Conservation (phyloP, 2,113 vertebrate species). For the Colistium nudipinnis region DNA sequence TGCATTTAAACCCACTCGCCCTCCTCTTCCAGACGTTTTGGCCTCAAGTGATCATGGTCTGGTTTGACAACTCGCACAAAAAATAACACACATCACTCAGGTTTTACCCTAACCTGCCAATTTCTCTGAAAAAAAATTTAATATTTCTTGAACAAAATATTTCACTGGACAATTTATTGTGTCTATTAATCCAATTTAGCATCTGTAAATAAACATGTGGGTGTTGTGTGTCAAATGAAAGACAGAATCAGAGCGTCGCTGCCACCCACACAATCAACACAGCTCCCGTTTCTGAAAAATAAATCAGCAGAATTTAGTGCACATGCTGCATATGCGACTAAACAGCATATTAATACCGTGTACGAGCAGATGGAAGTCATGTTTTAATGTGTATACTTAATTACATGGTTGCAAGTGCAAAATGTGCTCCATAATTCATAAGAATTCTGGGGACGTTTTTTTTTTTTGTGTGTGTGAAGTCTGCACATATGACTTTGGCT, state of each 20-base stretch:
- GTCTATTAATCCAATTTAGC: too few species aligned
- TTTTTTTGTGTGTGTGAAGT: neutral
- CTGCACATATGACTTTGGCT: too few species aligned
- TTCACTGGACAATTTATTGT: too few species aligned
- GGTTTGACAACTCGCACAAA: too few species aligned
- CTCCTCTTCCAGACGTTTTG: neutral
- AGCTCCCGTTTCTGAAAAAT: neutral
- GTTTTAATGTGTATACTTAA: too few species aligned
- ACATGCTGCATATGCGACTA: neutral
- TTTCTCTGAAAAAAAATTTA: too few species aligned
- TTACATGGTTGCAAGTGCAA: neutral
- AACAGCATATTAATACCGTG: neutral
- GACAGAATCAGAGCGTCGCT: neutral
- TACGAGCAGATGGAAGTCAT: neutral
- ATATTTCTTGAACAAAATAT: too few species aligned
- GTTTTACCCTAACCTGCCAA: too few species aligned
- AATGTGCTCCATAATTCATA: neutral
- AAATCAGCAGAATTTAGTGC: neutral
- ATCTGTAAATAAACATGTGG: too few species aligned
- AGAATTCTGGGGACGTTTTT: neutral
- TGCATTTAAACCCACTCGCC: neutral
- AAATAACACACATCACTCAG: too few species aligned
- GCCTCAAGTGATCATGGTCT: too few species aligned
- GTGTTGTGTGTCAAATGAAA: neutral
- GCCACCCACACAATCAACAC: conserved; percentile 15